phyloP scores from a whole-genome alignment of 2,888 invertebrate species.

The Calameuta idolon region DNA sequence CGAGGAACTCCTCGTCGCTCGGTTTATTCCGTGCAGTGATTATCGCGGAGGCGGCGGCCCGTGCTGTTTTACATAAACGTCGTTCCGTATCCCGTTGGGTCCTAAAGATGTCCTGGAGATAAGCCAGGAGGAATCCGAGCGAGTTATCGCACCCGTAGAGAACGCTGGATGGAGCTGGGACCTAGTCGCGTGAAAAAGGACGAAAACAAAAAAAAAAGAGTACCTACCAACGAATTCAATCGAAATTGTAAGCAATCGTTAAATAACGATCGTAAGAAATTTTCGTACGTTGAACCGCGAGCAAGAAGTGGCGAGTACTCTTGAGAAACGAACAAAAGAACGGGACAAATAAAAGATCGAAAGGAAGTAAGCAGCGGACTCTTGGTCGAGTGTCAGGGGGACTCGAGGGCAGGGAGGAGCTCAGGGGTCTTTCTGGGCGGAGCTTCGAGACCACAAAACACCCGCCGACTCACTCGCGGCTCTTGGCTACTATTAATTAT shows the following conservation, averaged over 20 bases:
- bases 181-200: too few species aligned
- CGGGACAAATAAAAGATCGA: background rate
- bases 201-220: background rate
- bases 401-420: conserved; percentile 61
- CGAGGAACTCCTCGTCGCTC: conserved; percentile 25
- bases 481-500: conserved; percentile 65
- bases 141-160: conserved; percentile 18
- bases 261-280: background rate
- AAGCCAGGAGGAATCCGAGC: conserved; percentile 33
- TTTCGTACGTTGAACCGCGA: background rate
- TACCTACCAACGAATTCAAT: background rate
- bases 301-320: background rate
- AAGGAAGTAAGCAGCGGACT: background rate
- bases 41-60: conserved; percentile 20
- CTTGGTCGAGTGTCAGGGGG: background rate
- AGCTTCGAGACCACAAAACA: conserved; percentile 61
- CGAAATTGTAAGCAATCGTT: background rate
- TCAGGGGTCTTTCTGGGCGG: conserved; percentile 63
- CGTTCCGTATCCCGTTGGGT: conserved; percentile 48
- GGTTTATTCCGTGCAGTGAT: conserved; percentile 18
- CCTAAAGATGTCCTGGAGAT: conserved; percentile 59
- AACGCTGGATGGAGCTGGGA: background rate
- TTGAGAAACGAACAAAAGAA: background rate
- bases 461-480: conserved; percentile 56
- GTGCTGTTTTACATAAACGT: conserved; percentile 57